Evolutionary conservation across 2,113 vertebrate genomes (phyloP), one percentile per base, ranked within the genome.

Genomic region (Dasyornis broadbenti): DNA sequence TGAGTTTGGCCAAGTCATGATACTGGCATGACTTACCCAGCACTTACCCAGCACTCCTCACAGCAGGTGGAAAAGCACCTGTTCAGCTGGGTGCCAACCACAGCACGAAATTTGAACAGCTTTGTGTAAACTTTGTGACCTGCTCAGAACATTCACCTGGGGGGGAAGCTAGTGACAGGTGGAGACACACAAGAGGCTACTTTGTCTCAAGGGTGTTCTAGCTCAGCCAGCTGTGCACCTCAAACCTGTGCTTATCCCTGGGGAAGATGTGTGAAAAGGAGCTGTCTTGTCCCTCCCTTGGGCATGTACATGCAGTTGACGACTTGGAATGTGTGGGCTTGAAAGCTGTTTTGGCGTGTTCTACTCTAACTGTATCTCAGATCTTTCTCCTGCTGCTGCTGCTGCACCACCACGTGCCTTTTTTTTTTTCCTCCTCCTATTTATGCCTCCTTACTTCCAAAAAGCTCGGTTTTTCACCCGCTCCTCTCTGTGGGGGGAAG

Each of bases 381-480:
- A 71, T 90, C 80, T 91, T 85, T 94, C 50, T 94, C 53, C 49
- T 95, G 54, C 86, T 90, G 92, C 80, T 90, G 86, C 83, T 89
- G 89, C 87, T 90, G 78, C 89, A 93, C 68, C 85, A 73, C 90
- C 89, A 66, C 0, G 76, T 83, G 88, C 82, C 49, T 64, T 72
- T 35, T 68, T 78, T 80, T 83, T 84, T 88, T 72, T 73, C 2
- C 69, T 94, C 78, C 94, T 98, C 93, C 94, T 98, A 98, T 94
- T 98, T 98, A 97, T 95, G 95, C 96, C 98, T 98, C 94, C 98
- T 98, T 98, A 99, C 98, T 77, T 98, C 98, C 97, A 98, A 96
- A 97, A 98, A 98, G 92, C 97, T 97, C 52, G 97, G 98, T 82
- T 98, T 99, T 93, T 98, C 98, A 72, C 96, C 97, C 82, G 93